Conservation (phyloP, 2,888 invertebrate genomes). For the Biston betularia region DNA sequence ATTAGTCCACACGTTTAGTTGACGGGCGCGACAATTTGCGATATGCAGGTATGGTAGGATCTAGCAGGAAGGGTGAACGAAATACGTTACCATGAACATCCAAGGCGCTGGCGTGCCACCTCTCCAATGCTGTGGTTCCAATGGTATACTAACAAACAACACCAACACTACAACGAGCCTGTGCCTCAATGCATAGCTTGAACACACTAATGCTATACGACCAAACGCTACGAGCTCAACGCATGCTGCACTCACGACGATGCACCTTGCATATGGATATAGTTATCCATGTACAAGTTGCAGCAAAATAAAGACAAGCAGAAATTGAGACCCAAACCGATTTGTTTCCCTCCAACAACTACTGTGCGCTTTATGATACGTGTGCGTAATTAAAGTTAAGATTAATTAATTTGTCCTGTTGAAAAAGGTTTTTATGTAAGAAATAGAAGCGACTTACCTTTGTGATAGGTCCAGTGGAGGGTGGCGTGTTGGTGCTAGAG, state of each 20-base stretch:
- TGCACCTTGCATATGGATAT: slow-evolving; percentile 81
- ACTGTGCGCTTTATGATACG: slow-evolving; percentile 80
- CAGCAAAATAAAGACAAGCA: slow-evolving; percentile 72
- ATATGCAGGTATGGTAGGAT: slow-evolving; percentile 73
- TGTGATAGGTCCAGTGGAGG: slow-evolving; percentile 95
- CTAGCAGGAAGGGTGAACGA: slow-evolving; percentile 77
- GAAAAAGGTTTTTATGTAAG: slow-evolving; percentile 56
- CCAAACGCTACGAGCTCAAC: slow-evolving; percentile 83
- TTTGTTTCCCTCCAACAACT: slow-evolving; percentile 82
- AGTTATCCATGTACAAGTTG: slow-evolving; percentile 78
- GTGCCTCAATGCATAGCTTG: slow-evolving; percentile 82
- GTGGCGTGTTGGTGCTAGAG: slow-evolving; percentile 90
- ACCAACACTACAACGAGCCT: slow-evolving; percentile 83
- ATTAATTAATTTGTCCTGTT: slow-evolving; percentile 67
- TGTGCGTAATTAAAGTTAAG: slow-evolving; percentile 78
- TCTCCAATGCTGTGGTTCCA: slow-evolving; percentile 84
- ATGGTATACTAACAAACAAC: slow-evolving; percentile 81
- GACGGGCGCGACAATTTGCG: slow-evolving; percentile 68
- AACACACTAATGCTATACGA: slow-evolving; percentile 84
- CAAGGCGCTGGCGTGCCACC: slow-evolving; percentile 84
- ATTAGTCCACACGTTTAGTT: slow-evolving; percentile 78
- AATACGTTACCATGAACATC: slow-evolving; percentile 82
- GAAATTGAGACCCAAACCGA: slow-evolving; percentile 79
- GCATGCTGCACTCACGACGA: slow-evolving; percentile 81
- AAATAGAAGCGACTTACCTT: slow-evolving; percentile 90